Conservation (phyloP, 1,140 invertebrate genomes). For the Antheraea mylitta region DNA sequence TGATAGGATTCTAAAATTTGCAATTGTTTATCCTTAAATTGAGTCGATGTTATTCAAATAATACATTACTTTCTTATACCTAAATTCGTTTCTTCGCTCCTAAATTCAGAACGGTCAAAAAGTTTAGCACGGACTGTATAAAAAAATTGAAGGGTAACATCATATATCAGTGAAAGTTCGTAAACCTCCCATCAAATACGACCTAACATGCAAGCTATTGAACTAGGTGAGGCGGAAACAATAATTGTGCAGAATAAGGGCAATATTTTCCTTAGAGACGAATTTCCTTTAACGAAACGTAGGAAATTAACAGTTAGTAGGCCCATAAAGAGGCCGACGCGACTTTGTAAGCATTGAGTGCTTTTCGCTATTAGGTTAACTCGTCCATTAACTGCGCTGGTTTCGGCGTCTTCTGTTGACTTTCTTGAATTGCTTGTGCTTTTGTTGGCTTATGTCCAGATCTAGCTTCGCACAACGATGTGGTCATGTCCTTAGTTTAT, state of each 20-base stretch:
- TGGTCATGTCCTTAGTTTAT: no score
- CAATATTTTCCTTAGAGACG: slow-evolving; percentile 65
- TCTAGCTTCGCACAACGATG: no score
- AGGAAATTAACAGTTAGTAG: slow-evolving; percentile 73
- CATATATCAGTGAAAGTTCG: slow-evolving; percentile 20
- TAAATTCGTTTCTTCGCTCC: no score
- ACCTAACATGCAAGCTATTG: slow-evolving; percentile 13
- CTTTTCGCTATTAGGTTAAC: slow-evolving; percentile 75
- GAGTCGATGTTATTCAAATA: no score
- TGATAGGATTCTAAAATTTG: no score
- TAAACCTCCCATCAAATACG: slow-evolving; percentile 26
- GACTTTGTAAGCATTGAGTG: slow-evolving; percentile 75
- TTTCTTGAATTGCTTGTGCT: slow-evolving; percentile 45
- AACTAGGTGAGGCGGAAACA: slow-evolving; percentile 8
- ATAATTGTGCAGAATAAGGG: slow-evolving; percentile 26
- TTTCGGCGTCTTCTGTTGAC: slow-evolving; percentile 52
- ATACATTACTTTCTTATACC: no score
- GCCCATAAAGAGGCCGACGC: slow-evolving; percentile 64
- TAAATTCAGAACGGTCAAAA: no score
- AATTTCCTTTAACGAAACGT: slow-evolving; percentile 61
- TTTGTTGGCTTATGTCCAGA: slow-evolving; percentile 21
- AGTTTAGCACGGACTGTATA: no score
- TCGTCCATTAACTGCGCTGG: slow-evolving; percentile 67
- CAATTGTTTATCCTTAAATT: no score
- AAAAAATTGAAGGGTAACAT: background rate